phyloP scores from a whole-genome alignment of 2,888 invertebrate genomes.

The Drepanosiphum platanoidis region DNA sequence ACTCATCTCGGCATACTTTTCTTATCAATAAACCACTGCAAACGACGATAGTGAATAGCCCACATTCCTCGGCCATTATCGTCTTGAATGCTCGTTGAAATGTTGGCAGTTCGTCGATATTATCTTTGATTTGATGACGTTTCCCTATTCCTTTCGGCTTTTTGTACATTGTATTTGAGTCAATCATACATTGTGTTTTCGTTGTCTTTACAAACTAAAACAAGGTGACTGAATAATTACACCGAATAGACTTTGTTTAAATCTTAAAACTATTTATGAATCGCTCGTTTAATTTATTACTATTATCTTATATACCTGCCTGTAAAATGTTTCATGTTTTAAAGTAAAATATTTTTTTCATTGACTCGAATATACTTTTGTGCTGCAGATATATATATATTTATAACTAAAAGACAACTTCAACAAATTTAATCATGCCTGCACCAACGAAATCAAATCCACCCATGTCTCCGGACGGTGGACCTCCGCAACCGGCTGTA shows the following conservation, averaged over 20 bases:
- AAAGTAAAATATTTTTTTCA: background rate
- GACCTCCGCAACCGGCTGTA: constrained; percentile 73
- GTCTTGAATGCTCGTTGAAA: too few species aligned
- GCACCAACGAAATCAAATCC: constrained; percentile 64
- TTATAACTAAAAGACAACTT: background rate
- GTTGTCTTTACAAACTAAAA: background rate
- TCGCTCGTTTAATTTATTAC: background rate
- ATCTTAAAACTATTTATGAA: background rate
- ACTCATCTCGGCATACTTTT: background rate
- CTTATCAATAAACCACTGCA: background rate
- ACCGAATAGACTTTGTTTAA: background rate
- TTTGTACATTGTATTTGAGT: background rate
- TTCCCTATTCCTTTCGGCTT: background rate
- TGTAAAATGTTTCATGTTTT: too few species aligned
- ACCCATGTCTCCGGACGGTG: constrained; percentile 63
- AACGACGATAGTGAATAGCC: background rate
- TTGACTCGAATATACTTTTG: background rate
- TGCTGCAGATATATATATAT: background rate
- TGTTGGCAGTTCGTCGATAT: too few species aligned
- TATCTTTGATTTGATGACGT: background rate
- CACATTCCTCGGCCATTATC: background rate
- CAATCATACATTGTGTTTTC: background rate
- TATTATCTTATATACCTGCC: background rate
- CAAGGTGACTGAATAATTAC: background rate
- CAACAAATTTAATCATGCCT: constrained; percentile 64